Evolutionary conservation across 1,140 invertebrate species (phyloP).

Genomic region (Ericerus pela): DNA sequence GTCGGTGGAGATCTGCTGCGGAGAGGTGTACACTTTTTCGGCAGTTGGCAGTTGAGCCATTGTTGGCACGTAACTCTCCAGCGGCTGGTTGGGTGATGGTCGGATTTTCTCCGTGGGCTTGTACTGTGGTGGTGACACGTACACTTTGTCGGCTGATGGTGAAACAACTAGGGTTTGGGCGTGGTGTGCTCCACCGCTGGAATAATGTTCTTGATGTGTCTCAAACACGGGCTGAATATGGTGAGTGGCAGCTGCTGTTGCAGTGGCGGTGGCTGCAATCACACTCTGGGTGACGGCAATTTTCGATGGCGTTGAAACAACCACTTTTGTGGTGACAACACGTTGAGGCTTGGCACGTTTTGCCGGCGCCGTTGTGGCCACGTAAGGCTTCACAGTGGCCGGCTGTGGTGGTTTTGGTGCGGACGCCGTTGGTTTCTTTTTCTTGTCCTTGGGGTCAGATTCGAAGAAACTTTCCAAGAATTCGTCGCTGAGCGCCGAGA

Average conservation of each 20-base stretch:
- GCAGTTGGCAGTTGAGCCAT: not conserved
- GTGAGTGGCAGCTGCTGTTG: not conserved
- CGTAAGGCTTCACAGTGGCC: slow-evolving; percentile 2
- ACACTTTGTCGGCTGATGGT: not conserved
- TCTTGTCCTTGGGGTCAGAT: slow-evolving; percentile 15
- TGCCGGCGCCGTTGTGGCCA: not conserved
- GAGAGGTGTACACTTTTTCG: slow-evolving; percentile 3
- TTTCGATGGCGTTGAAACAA: not conserved
- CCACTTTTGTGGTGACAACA: not conserved
- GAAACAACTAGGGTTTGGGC: not conserved
- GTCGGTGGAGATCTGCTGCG: slow-evolving; percentile 1
- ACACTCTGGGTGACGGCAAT: not conserved
- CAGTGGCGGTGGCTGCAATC: not conserved
- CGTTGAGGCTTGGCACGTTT: not conserved
- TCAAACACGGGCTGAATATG: not conserved
- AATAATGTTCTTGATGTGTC: not conserved
- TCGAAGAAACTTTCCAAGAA: slow-evolving; percentile 27
- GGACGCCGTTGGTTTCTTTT: slow-evolving; percentile 25
- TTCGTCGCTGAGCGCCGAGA: slow-evolving; percentile 26
- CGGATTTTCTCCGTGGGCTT: not conserved
- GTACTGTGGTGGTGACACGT: not conserved
- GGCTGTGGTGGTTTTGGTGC: slow-evolving; percentile 3
- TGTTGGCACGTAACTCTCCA: not conserved
- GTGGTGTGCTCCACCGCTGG: not conserved
- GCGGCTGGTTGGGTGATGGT: not conserved